These are phyloP conservation scores for Drosophila kepulauana DNA, from an alignment of 1,140 invertebrate genomes.

Conservation along the genomic window DNA sequence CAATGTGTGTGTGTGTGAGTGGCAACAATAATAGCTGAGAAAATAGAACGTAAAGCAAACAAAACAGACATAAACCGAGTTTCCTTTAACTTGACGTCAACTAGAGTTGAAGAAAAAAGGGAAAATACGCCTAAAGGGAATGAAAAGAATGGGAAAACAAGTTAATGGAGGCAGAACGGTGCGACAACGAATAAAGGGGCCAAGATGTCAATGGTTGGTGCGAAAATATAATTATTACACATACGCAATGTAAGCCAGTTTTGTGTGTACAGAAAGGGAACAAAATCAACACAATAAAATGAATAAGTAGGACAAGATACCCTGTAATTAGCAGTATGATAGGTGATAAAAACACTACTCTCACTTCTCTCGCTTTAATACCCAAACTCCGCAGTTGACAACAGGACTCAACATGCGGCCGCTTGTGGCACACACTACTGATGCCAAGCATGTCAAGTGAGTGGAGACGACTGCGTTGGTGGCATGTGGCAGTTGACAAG, in stretches of 20 bases:
- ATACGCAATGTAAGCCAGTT: conserved; percentile 24
- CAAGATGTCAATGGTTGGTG: conserved; percentile 32
- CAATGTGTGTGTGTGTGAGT: conserved; percentile 8
- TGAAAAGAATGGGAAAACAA: too few relatives aligned
- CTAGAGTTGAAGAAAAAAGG: not conserved
- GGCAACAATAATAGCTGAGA: conserved; percentile 25
- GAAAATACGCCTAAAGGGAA: not conserved
- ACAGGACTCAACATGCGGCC: not conserved
- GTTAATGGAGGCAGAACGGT: not conserved
- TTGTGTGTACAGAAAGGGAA: not conserved
- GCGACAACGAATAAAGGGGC: conserved; percentile 18
- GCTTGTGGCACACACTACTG: conserved; percentile 6
- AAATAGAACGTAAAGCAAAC: conserved; percentile 21
- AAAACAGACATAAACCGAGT: conserved; percentile 19
- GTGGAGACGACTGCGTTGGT: not conserved
- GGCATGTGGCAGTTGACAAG: conserved; percentile 17
- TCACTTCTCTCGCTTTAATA: not conserved
- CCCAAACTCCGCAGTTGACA: not conserved
- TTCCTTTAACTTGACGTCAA: conserved; percentile 30
- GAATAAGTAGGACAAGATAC: not conserved
- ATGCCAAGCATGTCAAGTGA: conserved; percentile 26
- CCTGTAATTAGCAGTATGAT: not conserved
- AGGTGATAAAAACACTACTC: not conserved
- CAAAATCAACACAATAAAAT: not conserved
- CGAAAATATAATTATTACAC: conserved; percentile 9